Evolutionary conservation across 2,113 vertebrate genomes (phyloP).

Genomic region (Sphyrna mokarran): DNA sequence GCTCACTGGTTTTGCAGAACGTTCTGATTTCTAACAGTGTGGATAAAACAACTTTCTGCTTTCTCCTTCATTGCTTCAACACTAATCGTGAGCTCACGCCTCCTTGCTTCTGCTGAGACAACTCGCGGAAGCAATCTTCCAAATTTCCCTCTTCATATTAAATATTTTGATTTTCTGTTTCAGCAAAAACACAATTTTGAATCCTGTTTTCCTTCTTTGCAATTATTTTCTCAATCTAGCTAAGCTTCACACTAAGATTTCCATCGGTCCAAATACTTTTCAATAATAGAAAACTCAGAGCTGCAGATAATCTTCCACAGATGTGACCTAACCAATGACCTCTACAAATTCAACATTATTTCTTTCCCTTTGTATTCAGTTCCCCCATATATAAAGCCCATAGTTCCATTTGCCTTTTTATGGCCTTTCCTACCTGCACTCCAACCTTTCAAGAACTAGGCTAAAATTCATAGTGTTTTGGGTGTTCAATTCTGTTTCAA

Average conservation of each 20-base stretch:
- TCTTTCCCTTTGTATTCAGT: neutral
- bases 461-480: neutral
- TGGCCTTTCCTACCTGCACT: neutral
- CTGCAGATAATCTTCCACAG: neutral
- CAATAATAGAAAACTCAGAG: neutral
- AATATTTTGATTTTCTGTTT: neutral
- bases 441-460: neutral
- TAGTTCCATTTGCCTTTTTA: neutral
- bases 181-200: neutral
- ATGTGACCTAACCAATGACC: neutral
- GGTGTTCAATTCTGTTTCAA: neutral
- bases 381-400: neutral
- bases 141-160: neutral
- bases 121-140: neutral
- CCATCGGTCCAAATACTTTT: neutral
- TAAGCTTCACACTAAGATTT: neutral
- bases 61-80: neutral
- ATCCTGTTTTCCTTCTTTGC: neutral
- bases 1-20: neutral
- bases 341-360: slow-evolving; percentile 4
- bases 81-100: neutral
- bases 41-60: neutral
- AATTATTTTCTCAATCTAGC: neutral
- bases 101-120: neutral
- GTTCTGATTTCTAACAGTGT: neutral